Base-by-base conservation (phyloP, 1,140 invertebrate genomes). In the Drosophila fuyamai region DNA sequence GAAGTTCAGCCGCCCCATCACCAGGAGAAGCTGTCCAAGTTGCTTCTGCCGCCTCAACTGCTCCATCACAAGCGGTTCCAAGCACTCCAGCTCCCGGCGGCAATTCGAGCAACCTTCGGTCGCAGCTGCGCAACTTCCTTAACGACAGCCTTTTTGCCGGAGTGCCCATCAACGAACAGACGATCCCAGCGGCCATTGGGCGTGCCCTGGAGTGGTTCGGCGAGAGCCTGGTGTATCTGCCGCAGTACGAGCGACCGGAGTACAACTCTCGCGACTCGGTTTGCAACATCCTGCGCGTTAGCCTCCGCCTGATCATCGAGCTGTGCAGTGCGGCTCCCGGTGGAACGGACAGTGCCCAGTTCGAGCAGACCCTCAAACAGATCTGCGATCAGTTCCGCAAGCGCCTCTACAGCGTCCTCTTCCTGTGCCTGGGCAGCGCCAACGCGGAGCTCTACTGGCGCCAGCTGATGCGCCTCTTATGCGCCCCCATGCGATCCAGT, bases 311-410 rank as follows among this genome's bases (percentile, higher is more conserved):
- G 1, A 57, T 92, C 29, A 81, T 92, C 35, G 76, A 85, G 16
- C 91, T 94, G 13, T 93, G 93, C 81, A 91, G 89, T 41, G 53
- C 29, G n/a, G 29, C 43, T 8, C 9, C 23, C 92, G 4, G 84
- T 23, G 44, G 46, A 14, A 14, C 13, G 1, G 48, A 51, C 10
- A 92, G 73, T 1, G 59, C 80, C 1, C 92, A 92, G 7, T 92
- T 94, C 32, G 93, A 93, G 23, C 83, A 93, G 51, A 92, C 83
- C 10, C 83, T 94, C 2, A 92, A 91, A 44, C 77, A 92, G 13
- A 92, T 91, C 44, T 81, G 83, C 13, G 75, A 85, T 0, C 59
- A 76, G 72, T 90, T 92, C 35, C 58, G 79, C 16, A 73, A 59
- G 44, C 81, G 84, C 5, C 71, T 92, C 6, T 91, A 76, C 47